A percentile compares a stretch with the other conserved stretches of the same genome.
Conservation (phyloP, 2,888 invertebrate species). For the Schizaphis graminum region DNA sequence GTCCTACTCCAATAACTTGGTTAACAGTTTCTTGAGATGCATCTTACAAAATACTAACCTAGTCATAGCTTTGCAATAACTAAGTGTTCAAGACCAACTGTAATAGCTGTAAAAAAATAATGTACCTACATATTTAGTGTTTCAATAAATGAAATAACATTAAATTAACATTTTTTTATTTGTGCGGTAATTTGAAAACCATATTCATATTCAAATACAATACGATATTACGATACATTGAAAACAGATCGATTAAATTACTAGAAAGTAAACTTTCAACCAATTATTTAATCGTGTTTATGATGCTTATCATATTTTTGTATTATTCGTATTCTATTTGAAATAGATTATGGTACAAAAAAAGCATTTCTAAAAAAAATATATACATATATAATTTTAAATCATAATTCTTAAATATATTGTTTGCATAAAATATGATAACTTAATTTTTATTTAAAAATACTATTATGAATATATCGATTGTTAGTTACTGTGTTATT, state of each 20-base stretch:
- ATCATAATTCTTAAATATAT: not conserved
- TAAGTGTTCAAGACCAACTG: not conserved
- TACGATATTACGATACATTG: not conserved
- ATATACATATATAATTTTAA: not conserved
- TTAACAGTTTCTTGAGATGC: conserved; percentile 2
- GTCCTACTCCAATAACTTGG: conserved; percentile 53
- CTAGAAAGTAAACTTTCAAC: not conserved
- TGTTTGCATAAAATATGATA: not conserved
- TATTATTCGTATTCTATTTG: not conserved
- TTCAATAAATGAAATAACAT: not conserved
- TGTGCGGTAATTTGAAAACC: not conserved
- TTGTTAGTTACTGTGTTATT: not conserved
- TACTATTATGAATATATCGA: not conserved
- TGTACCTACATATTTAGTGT: not conserved
- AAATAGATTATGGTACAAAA: not conserved
- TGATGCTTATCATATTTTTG: not conserved
- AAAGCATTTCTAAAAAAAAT: not conserved
- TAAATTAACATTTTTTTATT: no score
- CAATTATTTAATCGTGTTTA: not conserved
- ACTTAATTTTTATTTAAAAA: not conserved
- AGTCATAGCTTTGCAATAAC: conserved; percentile 20
- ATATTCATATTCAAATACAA: not conserved
- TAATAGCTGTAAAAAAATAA: not conserved
- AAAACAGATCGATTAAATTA: not conserved
- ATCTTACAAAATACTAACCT: conserved; percentile 29